phyloP scores from a whole-genome alignment of 2,113 vertebrate genomes.

The Salminus brasiliensis region DNA sequence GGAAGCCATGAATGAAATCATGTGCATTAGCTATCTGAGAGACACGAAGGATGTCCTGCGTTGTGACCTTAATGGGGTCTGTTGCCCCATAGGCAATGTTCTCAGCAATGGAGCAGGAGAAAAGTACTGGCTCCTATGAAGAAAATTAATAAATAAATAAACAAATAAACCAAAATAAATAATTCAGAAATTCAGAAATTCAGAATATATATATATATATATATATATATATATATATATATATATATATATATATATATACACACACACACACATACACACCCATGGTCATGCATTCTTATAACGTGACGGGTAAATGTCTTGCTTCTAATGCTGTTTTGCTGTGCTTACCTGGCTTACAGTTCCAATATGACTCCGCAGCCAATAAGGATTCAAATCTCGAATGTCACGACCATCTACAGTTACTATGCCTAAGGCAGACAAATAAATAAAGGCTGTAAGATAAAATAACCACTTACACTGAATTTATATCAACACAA shows the following conservation, averaged over 20 bases:
- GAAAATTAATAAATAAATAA: not conserved
- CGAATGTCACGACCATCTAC: conserved; percentile 87
- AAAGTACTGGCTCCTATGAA: conserved; percentile 90
- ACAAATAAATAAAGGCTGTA: conserved; percentile 32
- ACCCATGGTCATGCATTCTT: too few species aligned
- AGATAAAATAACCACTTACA: too few species aligned
- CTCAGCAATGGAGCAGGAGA: conserved; percentile 94
- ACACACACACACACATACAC: too few species aligned
- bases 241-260: too few species aligned
- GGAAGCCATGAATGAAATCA: conserved; percentile 87
- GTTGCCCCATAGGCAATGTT: conserved; percentile 94
- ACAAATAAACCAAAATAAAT: not conserved
- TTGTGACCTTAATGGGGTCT: conserved; percentile 79
- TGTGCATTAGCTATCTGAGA: conserved; percentile 89
- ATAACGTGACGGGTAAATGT: not conserved
- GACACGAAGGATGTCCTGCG: conserved; percentile 82
- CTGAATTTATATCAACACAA: too few species aligned
- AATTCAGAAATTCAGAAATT: too few species aligned
- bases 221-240: too few species aligned
- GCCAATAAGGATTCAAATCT: conserved; percentile 89
- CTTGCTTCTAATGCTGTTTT: not conserved
- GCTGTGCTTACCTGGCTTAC: conserved; percentile 89
- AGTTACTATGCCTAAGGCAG: conserved; percentile 79
- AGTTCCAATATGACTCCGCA: conserved; percentile 89
- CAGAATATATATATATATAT: too few species aligned